These are phyloP conservation scores for Bubo blakistoni DNA, from an alignment of 2,113 vertebrate species.

Conservation along the genomic window DNA sequence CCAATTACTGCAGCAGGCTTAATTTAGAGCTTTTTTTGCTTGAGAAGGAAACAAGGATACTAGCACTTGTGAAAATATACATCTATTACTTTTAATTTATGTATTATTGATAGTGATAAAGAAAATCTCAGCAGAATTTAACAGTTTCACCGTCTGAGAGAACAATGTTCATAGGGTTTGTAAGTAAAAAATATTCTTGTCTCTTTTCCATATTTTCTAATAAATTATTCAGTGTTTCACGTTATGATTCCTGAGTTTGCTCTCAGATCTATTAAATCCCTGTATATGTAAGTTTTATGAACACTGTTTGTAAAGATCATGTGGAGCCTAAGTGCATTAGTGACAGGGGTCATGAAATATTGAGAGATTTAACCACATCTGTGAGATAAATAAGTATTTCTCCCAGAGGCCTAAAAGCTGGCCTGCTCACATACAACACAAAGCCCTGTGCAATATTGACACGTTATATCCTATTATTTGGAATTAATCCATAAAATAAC, in stretches of 20 bases:
- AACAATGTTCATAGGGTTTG: not conserved
- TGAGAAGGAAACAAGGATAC: not conserved
- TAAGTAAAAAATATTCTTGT: not conserved
- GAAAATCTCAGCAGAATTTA: not conserved
- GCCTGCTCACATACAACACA: not conserved
- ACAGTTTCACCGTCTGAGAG: not conserved
- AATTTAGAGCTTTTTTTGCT: not conserved
- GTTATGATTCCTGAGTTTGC: slow-evolving; percentile 1
- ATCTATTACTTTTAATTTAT: not conserved
- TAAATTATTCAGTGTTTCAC: not conserved
- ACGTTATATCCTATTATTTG: not conserved
- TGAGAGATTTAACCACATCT: slow-evolving; percentile 18
- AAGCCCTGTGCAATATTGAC: slow-evolving; percentile 10
- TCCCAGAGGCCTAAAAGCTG: not conserved
- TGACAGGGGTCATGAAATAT: slow-evolving; percentile 34
- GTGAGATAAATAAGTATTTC: slow-evolving; percentile 26
- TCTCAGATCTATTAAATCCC: slow-evolving; percentile 33
- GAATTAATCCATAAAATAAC: slow-evolving; percentile 5
- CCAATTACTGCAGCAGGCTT: not conserved
- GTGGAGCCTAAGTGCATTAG: slow-evolving; percentile 2
- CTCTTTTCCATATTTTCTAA: not conserved
- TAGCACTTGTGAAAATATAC: not conserved
- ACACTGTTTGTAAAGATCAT: slow-evolving; percentile 9
- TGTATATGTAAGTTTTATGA: slow-evolving; percentile 20
- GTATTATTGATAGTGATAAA: not conserved